Conservation (phyloP, 2,797 vertebrate genomes). For the Agapornis canus region DNA sequence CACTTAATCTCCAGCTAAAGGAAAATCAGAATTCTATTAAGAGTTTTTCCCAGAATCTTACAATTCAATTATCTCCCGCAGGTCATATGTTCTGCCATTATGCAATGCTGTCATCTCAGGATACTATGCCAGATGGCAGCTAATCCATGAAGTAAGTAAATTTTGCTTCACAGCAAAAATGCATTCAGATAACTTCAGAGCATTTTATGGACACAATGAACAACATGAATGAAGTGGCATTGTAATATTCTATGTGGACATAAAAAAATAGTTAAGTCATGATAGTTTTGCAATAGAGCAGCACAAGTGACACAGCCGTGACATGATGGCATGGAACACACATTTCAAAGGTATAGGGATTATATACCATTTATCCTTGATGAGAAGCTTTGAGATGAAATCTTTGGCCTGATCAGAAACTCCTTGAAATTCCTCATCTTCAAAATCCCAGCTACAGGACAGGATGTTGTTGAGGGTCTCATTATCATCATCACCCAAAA, state of each 20-base stretch:
- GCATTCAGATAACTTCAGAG: neutral
- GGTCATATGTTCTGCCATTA: neutral
- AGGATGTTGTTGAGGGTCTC: constrained; percentile 97
- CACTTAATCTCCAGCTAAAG: constrained; percentile 95
- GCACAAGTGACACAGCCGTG: neutral
- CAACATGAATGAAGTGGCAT: neutral
- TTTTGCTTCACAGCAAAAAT: neutral
- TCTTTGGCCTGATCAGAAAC: constrained; percentile 93
- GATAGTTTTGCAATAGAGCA: neutral
- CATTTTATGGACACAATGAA: neutral
- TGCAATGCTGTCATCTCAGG: neutral
- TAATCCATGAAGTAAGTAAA: neutral
- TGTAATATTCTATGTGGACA: neutral
- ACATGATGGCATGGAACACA: neutral
- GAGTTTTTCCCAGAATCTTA: neutral
- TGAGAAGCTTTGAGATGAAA: constrained; percentile 92
- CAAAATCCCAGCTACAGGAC: constrained; percentile 92
- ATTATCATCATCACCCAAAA: constrained; percentile 93
- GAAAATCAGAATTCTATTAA: constrained; percentile 49
- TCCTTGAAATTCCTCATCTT: constrained; percentile 89
- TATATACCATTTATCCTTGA: constrained; percentile 94
- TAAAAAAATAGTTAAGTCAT: neutral
- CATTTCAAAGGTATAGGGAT: neutral
- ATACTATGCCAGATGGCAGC: neutral
- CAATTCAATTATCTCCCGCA: neutral